These are phyloP conservation scores for Sarcophaga caerulescens DNA, from an alignment of 2,888 invertebrate species.

Conservation along the genomic window DNA sequence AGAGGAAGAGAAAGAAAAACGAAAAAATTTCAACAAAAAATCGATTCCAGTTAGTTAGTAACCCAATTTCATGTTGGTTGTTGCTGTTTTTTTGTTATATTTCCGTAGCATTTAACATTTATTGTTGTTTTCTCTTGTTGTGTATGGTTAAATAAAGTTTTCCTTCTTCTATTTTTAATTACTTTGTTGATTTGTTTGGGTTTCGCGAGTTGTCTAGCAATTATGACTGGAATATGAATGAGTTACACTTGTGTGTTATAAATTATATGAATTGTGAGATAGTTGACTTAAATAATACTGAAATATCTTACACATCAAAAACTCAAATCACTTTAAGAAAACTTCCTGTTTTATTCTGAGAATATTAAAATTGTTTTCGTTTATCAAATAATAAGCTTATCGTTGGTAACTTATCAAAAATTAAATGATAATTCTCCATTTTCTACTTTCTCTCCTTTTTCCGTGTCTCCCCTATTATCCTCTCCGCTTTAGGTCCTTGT, in stretches of 20 bases:
- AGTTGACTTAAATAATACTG: not conserved
- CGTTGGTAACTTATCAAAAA: no score
- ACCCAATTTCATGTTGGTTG: constrained; percentile 33
- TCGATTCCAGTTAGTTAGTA: constrained; percentile 53
- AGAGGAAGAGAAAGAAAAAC: no score
- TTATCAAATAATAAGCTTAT: no score
- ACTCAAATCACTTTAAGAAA: no score
- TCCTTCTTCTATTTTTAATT: constrained; percentile 39
- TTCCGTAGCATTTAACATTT: constrained; percentile 38
- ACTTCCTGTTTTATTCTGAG: no score
- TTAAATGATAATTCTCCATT: no score
- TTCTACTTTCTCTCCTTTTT: no score
- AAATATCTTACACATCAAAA: no score
- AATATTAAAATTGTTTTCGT: no score
- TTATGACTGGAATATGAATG: constrained; percentile 43
- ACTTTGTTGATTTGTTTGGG: constrained; percentile 49
- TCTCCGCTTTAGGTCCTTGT: no score
- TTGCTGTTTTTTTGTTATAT: constrained; percentile 13
- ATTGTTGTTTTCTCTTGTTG: constrained; percentile 2
- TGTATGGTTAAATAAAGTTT: constrained; percentile 46
- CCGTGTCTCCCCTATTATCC: no score
- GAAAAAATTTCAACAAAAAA: constrained; percentile 18
- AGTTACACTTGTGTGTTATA: constrained; percentile 21
- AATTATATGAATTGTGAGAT: constrained; percentile 16
- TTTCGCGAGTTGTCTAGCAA: constrained; percentile 18